phyloP scores from a whole-genome alignment of 2,113 vertebrate species.

The Sinocyclocheilus rhinocerous region DNA sequence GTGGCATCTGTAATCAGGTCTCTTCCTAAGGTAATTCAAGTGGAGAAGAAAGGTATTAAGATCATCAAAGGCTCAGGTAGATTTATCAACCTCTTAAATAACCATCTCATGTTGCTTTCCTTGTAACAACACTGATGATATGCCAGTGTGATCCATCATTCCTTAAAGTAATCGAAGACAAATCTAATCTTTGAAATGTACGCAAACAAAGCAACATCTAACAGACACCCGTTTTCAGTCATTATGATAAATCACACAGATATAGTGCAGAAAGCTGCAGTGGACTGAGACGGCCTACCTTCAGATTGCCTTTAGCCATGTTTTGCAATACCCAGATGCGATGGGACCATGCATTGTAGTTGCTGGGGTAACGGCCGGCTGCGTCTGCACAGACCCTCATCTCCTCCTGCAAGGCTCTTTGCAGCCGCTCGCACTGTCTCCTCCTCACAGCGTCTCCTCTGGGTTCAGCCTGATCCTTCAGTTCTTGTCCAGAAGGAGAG shows the following conservation, averaged over 20 bases:
- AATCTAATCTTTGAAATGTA: background rate
- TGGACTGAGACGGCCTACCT: slow-evolving; percentile 76
- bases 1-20: background rate
- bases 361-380: slow-evolving; percentile 91
- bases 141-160: slow-evolving; percentile 2
- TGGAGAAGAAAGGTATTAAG: slow-evolving; percentile 6
- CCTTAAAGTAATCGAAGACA: background rate
- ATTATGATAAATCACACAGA: background rate
- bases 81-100: slow-evolving; percentile 14
- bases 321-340: slow-evolving; percentile 96
- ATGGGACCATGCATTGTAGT: slow-evolving; percentile 99
- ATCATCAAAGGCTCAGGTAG: slow-evolving; percentile 20
- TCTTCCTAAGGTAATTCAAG: slow-evolving; percentile 2
- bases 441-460: slow-evolving; percentile 55
- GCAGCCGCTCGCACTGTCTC: slow-evolving; percentile 72
- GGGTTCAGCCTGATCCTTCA: slow-evolving; percentile 75
- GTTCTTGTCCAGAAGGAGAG: slow-evolving; percentile 67
- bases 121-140: background rate
- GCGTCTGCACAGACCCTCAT: slow-evolving; percentile 92
- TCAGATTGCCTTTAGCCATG: slow-evolving; percentile 85
- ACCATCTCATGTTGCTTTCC: slow-evolving; percentile 1
- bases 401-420: slow-evolving; percentile 84
- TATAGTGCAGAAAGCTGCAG: background rate
- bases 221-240: background rate
- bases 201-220: background rate